phyloP scores from a whole-genome alignment of 2,113 vertebrate species.

The Hippocampus zosterae region DNA sequence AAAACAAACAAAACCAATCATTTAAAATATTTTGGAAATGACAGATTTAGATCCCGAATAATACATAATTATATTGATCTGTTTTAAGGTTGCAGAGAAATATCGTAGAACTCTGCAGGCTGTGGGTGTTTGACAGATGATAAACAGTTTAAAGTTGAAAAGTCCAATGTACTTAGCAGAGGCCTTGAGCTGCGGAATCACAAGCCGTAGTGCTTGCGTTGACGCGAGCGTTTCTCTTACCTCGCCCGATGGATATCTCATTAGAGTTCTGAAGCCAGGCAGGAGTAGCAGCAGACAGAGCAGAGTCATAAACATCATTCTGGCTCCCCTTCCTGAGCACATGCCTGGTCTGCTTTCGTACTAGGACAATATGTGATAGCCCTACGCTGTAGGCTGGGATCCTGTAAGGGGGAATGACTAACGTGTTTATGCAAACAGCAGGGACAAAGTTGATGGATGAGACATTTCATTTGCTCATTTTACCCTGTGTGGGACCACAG shows the following conservation, averaged over 20 bases:
- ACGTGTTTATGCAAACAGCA: conserved; percentile 49
- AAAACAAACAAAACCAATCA: conserved; percentile 21
- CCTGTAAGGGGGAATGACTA: conserved; percentile 18
- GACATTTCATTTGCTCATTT: conserved; percentile 34
- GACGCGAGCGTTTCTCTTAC: conserved; percentile 60
- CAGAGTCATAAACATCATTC: conserved; percentile 53
- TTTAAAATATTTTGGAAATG: conserved; percentile 11
- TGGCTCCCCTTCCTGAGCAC: conserved; percentile 40
- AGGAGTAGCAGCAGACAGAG: conserved; percentile 53
- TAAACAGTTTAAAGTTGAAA: conserved; percentile 58
- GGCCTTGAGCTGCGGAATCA: conserved; percentile 34
- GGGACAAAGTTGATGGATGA: conserved; percentile 55
- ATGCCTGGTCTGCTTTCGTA: conserved; percentile 27
- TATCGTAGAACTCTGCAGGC: conserved; percentile 4
- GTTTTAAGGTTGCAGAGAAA: conserved; percentile 14
- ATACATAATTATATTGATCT: background rate
- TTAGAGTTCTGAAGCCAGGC: conserved; percentile 42
- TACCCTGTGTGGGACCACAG: conserved; percentile 1
- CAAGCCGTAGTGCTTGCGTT: conserved; percentile 34
- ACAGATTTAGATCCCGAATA: conserved; percentile 3
- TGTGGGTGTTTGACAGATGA: conserved; percentile 24
- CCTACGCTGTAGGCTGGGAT: conserved; percentile 24
- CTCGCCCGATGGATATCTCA: conserved; percentile 57
- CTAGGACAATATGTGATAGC: conserved; percentile 28
- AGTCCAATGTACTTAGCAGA: conserved; percentile 69